A percentile compares a stretch with the other conserved stretches of the same genome.
Conservation (phyloP, 1,140 invertebrate genomes). For the Drosophila varians region DNA sequence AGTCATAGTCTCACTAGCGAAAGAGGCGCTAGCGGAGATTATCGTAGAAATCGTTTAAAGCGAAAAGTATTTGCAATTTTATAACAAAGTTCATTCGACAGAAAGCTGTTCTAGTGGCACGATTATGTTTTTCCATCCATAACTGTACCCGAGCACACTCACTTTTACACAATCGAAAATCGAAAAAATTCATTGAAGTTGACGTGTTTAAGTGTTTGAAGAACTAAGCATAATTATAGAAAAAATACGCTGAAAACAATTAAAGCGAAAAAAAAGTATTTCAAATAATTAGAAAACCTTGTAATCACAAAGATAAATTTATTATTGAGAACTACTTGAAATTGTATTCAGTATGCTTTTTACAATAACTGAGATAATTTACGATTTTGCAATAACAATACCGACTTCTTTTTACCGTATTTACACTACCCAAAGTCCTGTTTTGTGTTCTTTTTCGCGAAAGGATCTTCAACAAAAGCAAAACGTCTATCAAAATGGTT, state of each 20-base stretch:
- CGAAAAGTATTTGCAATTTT: conserved; percentile 4
- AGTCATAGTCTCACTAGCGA: conserved; percentile 7
- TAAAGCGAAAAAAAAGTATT: conserved; percentile 41
- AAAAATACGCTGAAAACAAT: conserved; percentile 29
- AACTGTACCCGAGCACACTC: conserved; percentile 31
- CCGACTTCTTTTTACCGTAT: conserved; percentile 45
- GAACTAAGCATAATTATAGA: conserved; percentile 43
- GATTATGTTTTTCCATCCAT: conserved; percentile 23
- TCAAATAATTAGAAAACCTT: conserved; percentile 29
- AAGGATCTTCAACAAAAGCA: conserved; percentile 63
- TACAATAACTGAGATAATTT: conserved; percentile 54
- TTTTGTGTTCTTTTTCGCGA: conserved; percentile 75
- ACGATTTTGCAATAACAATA: conserved; percentile 20
- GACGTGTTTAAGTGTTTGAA: conserved; percentile 50
- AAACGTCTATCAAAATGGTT: conserved; percentile 58
- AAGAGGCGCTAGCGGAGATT: conserved; percentile 17
- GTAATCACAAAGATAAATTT: conserved; percentile 47
- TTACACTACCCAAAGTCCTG: conserved; percentile 30
- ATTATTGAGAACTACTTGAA: conserved; percentile 55
- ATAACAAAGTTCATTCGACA: conserved; percentile 21
- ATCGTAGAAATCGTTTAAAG: conserved; percentile 3
- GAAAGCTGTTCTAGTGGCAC: conserved; percentile 13
- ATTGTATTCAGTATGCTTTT: conserved; percentile 28
- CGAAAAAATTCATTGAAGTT: conserved; percentile 35
- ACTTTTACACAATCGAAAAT: conserved; percentile 21